Evolutionary conservation across 2,888 invertebrate species (phyloP), one percentile per base, ranked within the genome.

Genomic region (Harpalus rufipes): DNA sequence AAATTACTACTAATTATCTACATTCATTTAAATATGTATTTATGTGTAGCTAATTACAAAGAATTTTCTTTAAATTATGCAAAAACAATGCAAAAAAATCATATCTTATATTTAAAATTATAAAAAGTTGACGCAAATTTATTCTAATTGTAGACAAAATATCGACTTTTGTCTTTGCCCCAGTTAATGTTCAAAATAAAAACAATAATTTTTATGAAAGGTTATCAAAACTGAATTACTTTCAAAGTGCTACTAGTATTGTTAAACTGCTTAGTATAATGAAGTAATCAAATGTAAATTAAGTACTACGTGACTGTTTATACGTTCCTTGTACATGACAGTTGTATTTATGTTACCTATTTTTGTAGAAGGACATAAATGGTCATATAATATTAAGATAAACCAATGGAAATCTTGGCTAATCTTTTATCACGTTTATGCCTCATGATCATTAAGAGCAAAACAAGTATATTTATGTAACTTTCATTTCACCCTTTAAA

Each of bases 401-500:
- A 32, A 68, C 5, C 32, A n/a, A 12, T n/a, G 32, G 32, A 68
- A 68, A 68, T 32, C 68, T 68, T 68, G 10, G 18, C 10, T 65
- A 74, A 44, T 41, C 18, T 74, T 32, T 16, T 44, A 44, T 74
- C 72, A 74, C 44, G 72, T 44, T 16, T 74, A 18, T 44, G 51
- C 4, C 12, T n/a, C 44, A 74, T 74, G 72, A 74, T 74, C 41
- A 44, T 41, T 7, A 10, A 51, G 2, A 2, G 8, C 1, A 51
- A 51, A 51, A 51, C 41, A 44, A 16, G 8, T 41, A 44, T 10
- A 10, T 72, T 72, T 72, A 21, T 21, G 68, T 68, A 68, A 39
- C 68, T 68, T 32, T 16, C 3, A 68, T 41, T 68, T 68, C 8
- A 65, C 18, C 6, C 59, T 59, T 6, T 59, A 21, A 1, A 21